Conservation (phyloP, 2,888 invertebrate genomes). For the Xanthia icteritia region DNA sequence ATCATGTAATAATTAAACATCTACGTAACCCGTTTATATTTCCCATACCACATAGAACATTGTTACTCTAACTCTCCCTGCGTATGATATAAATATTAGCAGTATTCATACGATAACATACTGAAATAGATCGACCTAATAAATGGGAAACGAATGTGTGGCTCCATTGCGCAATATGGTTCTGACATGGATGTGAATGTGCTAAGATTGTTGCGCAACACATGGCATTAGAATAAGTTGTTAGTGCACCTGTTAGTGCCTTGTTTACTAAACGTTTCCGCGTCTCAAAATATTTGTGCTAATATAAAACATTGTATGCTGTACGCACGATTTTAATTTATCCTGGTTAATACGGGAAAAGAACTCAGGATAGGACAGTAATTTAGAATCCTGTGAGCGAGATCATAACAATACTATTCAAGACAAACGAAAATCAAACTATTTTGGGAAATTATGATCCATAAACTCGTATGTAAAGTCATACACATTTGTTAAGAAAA, state of each 20-base stretch:
- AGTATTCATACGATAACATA: constrained; percentile 77
- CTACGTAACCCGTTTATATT: not conserved
- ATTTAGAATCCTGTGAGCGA: not conserved
- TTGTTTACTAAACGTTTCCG: constrained; percentile 63
- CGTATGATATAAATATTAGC: constrained; percentile 78
- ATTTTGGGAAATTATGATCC: not conserved
- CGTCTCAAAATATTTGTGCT: constrained; percentile 44
- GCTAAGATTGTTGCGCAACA: constrained; percentile 79
- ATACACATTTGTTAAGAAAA: not conserved
- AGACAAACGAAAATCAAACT: not conserved
- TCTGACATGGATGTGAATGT: constrained; percentile 77
- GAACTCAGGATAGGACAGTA: not conserved
- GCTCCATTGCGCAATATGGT: constrained; percentile 79
- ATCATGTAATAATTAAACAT: constrained; percentile 5
- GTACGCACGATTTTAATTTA: not conserved
- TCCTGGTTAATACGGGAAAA: not conserved
- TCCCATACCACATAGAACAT: constrained; percentile 16
- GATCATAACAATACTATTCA: not conserved
- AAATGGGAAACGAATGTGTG: constrained; percentile 81
- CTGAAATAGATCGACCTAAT: constrained; percentile 87
- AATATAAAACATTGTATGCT: constrained; percentile 4
- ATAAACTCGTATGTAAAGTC: not conserved
- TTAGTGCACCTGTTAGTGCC: constrained; percentile 62
- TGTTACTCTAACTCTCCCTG: constrained; percentile 58
- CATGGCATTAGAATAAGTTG: constrained; percentile 69